Evolutionary conservation across 2,113 vertebrate genomes (phyloP).

Genomic region (Rhizomys pruinosus): DNA sequence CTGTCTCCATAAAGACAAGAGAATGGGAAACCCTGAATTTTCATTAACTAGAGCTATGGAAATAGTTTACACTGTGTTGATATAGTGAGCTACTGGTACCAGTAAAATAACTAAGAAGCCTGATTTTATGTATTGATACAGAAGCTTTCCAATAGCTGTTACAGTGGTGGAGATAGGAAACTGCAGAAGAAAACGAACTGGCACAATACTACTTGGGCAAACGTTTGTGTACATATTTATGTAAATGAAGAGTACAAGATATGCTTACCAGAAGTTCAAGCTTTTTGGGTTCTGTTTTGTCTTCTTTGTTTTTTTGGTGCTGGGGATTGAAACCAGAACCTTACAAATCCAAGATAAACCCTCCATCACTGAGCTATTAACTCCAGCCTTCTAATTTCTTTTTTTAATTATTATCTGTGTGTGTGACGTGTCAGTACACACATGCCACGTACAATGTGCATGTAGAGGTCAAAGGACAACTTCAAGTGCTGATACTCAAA

Average conservation of each 20-base stretch:
- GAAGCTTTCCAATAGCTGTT: not conserved
- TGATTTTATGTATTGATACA: not conserved
- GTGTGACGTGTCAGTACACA: not conserved
- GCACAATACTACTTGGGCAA: not conserved
- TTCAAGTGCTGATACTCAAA: not conserved
- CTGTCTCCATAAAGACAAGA: not conserved
- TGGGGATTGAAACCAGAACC: too few species aligned
- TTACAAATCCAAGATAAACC: not conserved
- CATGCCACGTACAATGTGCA: not conserved
- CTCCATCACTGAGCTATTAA: not conserved
- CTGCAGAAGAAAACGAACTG: not conserved
- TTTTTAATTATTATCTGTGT: too few species aligned
- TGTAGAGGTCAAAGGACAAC: not conserved
- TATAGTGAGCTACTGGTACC: not conserved
- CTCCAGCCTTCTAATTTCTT: not conserved
- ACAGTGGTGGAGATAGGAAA: not conserved
- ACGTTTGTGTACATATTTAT: slow-evolving; percentile 28
- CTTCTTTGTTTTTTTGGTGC: not conserved
- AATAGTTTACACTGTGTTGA: not conserved
- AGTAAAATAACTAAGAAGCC: not conserved
- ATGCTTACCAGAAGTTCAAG: too few species aligned
- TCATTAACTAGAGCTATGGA: not conserved
- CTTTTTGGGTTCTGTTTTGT: not conserved
- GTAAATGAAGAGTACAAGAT: slow-evolving; percentile 7
- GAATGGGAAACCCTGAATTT: not conserved